Evolutionary conservation across 2,797 vertebrate genomes (phyloP), one percentile per base, ranked within the genome.

Genomic region (Myotis planiceps): DNA sequence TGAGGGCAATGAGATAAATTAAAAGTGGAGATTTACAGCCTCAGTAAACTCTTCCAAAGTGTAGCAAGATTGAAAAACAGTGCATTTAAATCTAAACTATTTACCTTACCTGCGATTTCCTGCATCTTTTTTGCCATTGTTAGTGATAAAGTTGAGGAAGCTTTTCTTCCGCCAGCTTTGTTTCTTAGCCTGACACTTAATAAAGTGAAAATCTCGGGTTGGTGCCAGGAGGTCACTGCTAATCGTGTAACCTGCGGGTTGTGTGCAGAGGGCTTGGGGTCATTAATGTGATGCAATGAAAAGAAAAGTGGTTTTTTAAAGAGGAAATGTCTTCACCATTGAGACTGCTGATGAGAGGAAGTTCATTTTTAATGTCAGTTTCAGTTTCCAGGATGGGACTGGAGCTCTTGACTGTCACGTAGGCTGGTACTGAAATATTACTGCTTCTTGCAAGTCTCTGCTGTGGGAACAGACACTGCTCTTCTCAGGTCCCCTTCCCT

Each of bases 351-450:
- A 97, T 83, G 65, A 88, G 18, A 83, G 60, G 95, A 85, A 71
- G 95, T 97, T 93, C 92, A 21, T 58, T 93, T 95, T 90, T 85
- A 96, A 88, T 88, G 96, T 74, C 86, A 60, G 5, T 90, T 71
- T 94, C 68, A 29, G 65, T 86, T 78, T 94, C 53, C 66, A 72
- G 85, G 32, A 21, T 93, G 80, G 49, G 88, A 87, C 79, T 96
- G 95, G 90, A 81, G 92, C 91, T 90, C 97, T 95, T 95, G 96
- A 96, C 92, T 95, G 58, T 96, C 55, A 21, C 18, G 0, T 29
- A 75, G 92, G 55, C 94, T 92, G 92, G 23, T 93, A 37, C 76
- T 97, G 97, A 97, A 97, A 95, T 95, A 74, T 96, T 93, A 96
- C 96, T 94, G 79, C 92, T 1, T 71, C 68, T 95, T 95, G 34